These are phyloP conservation scores for Strix occidentalis DNA, from an alignment of 2,797 vertebrate species.

Conservation along the genomic window DNA sequence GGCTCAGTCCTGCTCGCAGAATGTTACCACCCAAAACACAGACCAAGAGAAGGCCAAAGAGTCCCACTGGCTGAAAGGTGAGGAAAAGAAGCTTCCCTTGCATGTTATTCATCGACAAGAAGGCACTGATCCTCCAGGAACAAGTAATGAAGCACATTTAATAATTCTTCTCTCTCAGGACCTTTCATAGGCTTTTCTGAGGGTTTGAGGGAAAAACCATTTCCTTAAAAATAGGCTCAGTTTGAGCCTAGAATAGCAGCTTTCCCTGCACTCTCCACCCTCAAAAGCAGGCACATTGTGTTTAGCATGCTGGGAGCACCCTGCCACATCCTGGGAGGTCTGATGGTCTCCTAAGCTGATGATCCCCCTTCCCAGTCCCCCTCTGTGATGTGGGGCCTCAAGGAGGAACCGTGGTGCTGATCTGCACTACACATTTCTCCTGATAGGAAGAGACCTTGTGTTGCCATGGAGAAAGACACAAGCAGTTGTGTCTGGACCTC, in stretches of 20 bases:
- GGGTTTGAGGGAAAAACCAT: neutral
- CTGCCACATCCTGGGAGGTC: neutral
- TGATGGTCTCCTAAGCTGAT: neutral
- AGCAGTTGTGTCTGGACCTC: neutral
- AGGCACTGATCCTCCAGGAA: conserved; percentile 36
- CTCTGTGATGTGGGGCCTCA: rapidly evolving
- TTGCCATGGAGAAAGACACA: neutral
- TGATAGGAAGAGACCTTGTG: neutral
- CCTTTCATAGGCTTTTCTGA: conserved; percentile 5
- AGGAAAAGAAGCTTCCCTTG: conserved; percentile 64
- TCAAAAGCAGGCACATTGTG: neutral
- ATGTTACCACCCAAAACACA: neutral
- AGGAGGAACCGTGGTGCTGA: neutral
- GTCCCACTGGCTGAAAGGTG: conserved; percentile 42
- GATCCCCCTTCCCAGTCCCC: neutral
- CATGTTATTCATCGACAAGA: conserved; percentile 8
- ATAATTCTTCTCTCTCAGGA: conserved; percentile 11
- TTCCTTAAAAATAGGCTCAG: neutral
- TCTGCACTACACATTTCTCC: neutral
- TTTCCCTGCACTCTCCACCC: neutral
- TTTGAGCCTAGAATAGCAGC: neutral
- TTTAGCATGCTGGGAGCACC: neutral
- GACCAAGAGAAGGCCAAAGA: conserved; percentile 3
- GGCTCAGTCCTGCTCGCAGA: conserved; percentile 15
- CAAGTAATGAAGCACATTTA: conserved; percentile 61